A percentile compares a stretch with the other conserved stretches of the same genome.
Evolutionary conservation across 2,888 invertebrate genomes (phyloP).

Genomic region (Pocota personata): DNA sequence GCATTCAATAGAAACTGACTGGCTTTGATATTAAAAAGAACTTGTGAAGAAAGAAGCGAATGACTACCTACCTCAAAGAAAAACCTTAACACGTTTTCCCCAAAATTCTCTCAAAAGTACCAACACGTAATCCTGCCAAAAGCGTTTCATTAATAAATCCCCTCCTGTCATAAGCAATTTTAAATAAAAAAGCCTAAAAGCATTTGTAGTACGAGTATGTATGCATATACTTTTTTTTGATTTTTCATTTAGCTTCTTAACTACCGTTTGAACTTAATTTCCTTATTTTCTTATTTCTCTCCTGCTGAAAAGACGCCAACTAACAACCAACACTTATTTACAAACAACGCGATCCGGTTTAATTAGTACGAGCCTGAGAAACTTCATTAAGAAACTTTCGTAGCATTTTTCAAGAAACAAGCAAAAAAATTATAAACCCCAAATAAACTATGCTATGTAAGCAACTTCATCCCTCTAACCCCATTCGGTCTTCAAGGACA

Average conservation of each 20-base stretch:
- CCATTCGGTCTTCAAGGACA: constrained; percentile 35
- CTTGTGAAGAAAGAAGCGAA: too few species aligned
- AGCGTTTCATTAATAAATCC: not conserved
- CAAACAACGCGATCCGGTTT: constrained; percentile 6
- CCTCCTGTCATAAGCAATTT: not conserved
- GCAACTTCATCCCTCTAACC: not conserved
- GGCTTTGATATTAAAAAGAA: too few species aligned
- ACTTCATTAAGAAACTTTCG: constrained; percentile 43
- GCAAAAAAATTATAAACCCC: not conserved
- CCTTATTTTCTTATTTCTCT: constrained; percentile 1
- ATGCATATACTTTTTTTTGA: not conserved
- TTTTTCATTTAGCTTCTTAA: not conserved
- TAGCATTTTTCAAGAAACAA: constrained; percentile 3
- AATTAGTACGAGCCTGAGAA: constrained; percentile 37
- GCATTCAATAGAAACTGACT: too few species aligned
- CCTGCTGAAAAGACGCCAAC: not conserved
- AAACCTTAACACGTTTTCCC: not conserved
- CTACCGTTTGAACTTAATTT: constrained; percentile 26
- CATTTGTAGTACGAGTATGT: too few species aligned
- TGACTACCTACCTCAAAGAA: too few species aligned
- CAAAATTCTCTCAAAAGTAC: not conserved
- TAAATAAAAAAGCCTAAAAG: not conserved
- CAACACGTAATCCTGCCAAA: too few species aligned
- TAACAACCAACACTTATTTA: not conserved
- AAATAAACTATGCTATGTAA: not conserved